A percentile compares a stretch with the other conserved stretches of the same genome.
These are phyloP conservation scores for Drosophila punjabiensis DNA, from an alignment of 1,140 invertebrate genomes.

Conservation along the genomic window DNA sequence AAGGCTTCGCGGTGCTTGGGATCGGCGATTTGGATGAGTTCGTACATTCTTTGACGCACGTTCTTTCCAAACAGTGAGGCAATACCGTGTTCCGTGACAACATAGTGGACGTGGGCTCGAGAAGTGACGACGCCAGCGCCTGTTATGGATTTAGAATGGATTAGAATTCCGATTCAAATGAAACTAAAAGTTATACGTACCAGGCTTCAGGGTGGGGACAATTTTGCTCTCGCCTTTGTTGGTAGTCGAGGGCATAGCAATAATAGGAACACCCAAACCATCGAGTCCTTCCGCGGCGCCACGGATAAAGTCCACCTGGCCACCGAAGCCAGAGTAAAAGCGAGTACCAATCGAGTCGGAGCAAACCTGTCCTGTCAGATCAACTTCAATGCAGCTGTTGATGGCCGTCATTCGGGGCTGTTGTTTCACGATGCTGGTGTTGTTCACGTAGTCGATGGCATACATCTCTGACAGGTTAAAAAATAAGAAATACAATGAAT, in stretches of 20 bases:
- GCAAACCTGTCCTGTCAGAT: slow-evolving; percentile 97
- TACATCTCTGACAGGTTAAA: slow-evolving; percentile 91
- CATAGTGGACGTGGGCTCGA: slow-evolving; percentile 96
- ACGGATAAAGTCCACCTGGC: slow-evolving; percentile 98
- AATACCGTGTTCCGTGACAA: slow-evolving; percentile 97
- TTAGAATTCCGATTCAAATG: neutral
- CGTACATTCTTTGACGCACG: slow-evolving; percentile 94
- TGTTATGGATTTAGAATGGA: slow-evolving; percentile 76
- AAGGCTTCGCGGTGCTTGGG: slow-evolving; percentile 94
- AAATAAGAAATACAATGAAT: neutral
- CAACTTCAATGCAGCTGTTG: slow-evolving; percentile 98
- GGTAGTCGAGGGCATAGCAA: slow-evolving; percentile 95
- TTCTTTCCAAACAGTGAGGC: slow-evolving; percentile 96
- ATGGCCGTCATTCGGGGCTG: slow-evolving; percentile 97
- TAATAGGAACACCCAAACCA: slow-evolving; percentile 96
- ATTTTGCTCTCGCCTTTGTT: slow-evolving; percentile 96
- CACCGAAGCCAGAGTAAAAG: slow-evolving; percentile 97
- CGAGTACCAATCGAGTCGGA: slow-evolving; percentile 96
- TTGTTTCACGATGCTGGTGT: slow-evolving; percentile 91
- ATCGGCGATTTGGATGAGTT: slow-evolving; percentile 95
- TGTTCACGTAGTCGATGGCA: slow-evolving; percentile 95
- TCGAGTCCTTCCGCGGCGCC: slow-evolving; percentile 96
- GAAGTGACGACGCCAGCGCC: slow-evolving; percentile 97
- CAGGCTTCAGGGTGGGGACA: slow-evolving; percentile 92
- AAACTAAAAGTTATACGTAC: slow-evolving; percentile 85